Conservation (phyloP, 2,888 invertebrate species). For the Lithophane socia region DNA sequence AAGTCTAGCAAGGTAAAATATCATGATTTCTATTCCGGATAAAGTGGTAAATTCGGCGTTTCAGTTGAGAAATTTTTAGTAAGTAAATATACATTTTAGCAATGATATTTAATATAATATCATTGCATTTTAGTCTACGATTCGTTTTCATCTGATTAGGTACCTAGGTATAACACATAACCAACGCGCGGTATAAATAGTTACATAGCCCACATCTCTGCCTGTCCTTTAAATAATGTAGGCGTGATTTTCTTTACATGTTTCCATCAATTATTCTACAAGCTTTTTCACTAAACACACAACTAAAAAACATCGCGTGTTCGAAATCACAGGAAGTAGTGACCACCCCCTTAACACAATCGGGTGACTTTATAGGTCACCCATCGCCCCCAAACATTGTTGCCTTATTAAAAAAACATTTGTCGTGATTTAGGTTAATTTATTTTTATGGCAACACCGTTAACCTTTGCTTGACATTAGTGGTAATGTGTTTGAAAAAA, state of each 20-base stretch:
- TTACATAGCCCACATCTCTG: too few relatives aligned
- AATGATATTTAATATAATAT: too few relatives aligned
- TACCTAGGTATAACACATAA: not conserved
- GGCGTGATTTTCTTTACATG: slow-evolving; percentile 16
- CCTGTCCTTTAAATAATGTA: too few relatives aligned
- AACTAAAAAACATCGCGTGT: slow-evolving; percentile 61
- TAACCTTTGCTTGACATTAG: slow-evolving; percentile 54
- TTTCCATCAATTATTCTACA: slow-evolving; percentile 38
- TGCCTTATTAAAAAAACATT: slow-evolving; percentile 58
- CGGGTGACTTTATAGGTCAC: slow-evolving; percentile 57
- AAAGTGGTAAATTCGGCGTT: not conserved
- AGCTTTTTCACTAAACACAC: slow-evolving; percentile 39
- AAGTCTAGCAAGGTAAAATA: not conserved
- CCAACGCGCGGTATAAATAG: not conserved
- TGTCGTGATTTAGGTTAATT: slow-evolving; percentile 60
- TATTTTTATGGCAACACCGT: slow-evolving; percentile 54
- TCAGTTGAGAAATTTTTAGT: not conserved
- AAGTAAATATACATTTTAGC: not conserved
- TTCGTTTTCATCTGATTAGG: not conserved
- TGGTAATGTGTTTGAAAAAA: slow-evolving; percentile 30
- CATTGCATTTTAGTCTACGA: not conserved
- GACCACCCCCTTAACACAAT: slow-evolving; percentile 44
- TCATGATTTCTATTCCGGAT: too few relatives aligned
- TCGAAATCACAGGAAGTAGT: slow-evolving; percentile 58
- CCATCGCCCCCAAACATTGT: slow-evolving; percentile 32